A percentile compares a stretch with the other conserved stretches of the same genome.
Evolutionary conservation across 1,140 invertebrate genomes (phyloP).

Genomic region (Halesus radiatus): DNA sequence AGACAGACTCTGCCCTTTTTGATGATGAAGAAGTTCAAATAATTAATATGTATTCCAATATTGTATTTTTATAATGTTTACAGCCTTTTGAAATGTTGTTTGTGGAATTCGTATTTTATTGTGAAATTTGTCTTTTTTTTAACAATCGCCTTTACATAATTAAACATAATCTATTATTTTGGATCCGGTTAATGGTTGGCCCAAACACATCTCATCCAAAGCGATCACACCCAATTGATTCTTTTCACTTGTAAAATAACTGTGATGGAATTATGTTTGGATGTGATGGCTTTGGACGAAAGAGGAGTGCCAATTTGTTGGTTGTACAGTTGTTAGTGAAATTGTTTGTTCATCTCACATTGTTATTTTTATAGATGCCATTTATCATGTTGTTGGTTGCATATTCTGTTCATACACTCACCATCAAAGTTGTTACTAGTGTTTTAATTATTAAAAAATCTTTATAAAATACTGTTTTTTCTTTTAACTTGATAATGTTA

Average conservation of each 20-base stretch:
- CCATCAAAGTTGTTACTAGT: conserved; percentile 56
- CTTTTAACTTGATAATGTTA: neutral
- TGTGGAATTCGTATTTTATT: conserved; percentile 1
- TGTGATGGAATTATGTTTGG: neutral
- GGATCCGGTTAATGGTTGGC: no score
- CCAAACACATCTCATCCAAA: no score
- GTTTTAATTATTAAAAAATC: conserved; percentile 54
- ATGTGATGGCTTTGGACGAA: no score
- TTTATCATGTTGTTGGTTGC: conserved; percentile 40
- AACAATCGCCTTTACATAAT: conserved; percentile 12
- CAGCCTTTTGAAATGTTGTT: conserved; percentile 18
- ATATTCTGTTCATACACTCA: conserved; percentile 55
- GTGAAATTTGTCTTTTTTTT: conserved; percentile 3
- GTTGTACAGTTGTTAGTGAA: conserved; percentile 19
- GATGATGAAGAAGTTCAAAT: conserved; percentile 15
- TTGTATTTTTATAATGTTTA: conserved; percentile 30
- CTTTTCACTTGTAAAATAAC: neutral
- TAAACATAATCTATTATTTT: neutral
- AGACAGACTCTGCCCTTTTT: neutral
- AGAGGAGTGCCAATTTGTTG: no score
- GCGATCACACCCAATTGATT: no score
- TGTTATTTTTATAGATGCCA: conserved; percentile 46
- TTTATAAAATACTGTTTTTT: conserved; percentile 25
- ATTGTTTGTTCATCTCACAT: conserved; percentile 32
- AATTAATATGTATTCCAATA: conserved; percentile 24